Conservation (phyloP, 2,888 invertebrate genomes). For the Fragum fragum region DNA sequence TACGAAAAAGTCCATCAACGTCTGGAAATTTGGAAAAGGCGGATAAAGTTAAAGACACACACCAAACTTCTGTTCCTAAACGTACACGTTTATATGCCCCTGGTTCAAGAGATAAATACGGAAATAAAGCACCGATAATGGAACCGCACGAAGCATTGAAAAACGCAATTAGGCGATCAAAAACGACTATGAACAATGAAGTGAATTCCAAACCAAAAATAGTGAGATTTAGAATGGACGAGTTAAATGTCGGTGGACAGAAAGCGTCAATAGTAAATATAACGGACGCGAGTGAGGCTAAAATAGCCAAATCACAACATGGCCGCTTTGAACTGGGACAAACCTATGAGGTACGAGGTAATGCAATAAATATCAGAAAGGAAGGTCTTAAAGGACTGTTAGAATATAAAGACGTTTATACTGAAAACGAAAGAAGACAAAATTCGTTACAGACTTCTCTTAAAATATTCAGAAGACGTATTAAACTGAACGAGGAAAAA, state of each 20-base stretch:
- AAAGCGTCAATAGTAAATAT: conserved; percentile 61
- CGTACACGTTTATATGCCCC: conserved; percentile 9
- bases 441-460: conserved; percentile 58
- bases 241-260: conserved; percentile 55
- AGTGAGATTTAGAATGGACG: conserved; percentile 66
- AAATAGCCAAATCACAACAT: neutral
- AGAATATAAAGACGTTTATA: conserved; percentile 59
- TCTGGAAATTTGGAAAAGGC: neutral
- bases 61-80: neutral
- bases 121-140: conserved; percentile 42
- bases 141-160: conserved; percentile 44
- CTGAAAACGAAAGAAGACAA: conserved; percentile 61
- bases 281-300: conserved; percentile 36
- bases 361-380: conserved; percentile 63
- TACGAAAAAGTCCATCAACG: neutral
- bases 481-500: conserved; percentile 63
- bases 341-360: conserved; percentile 71
- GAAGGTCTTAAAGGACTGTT: conserved; percentile 60
- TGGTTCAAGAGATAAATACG: conserved; percentile 3
- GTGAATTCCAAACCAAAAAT: conserved; percentile 56
- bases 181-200: conserved; percentile 35
- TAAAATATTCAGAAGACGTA: conserved; percentile 63
- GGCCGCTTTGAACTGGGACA: conserved; percentile 21
- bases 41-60: conserved; percentile 15
- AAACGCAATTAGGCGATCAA: conserved; percentile 46